Conservation (phyloP, 2,113 vertebrate genomes). For the Zosterops japonicus region DNA sequence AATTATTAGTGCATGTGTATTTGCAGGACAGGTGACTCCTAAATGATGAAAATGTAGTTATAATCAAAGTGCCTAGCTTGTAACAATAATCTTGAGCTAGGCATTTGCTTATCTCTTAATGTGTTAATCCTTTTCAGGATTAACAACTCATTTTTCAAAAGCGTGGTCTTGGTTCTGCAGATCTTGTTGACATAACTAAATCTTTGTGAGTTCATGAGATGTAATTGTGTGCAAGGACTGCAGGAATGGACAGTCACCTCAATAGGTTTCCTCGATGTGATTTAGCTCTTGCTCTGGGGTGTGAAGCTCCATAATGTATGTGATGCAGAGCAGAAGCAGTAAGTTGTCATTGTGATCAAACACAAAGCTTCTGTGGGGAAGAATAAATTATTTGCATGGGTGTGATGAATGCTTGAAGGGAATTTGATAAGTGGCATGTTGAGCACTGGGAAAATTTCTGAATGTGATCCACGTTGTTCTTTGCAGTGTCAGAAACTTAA, state of each 20-base stretch:
- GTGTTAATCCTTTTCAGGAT: neutral
- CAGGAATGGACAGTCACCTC: neutral
- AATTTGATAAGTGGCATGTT: constrained; percentile 38
- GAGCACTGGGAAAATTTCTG: constrained; percentile 18
- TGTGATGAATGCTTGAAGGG: constrained; percentile 30
- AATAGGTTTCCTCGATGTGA: accelerated
- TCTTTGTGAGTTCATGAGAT: neutral
- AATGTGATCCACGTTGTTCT: neutral
- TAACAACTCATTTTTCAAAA: neutral
- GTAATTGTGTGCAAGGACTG: neutral
- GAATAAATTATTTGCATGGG: constrained; percentile 54
- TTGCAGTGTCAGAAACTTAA: neutral
- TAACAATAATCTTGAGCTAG: constrained; percentile 12
- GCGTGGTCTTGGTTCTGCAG: neutral
- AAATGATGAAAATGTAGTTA: constrained; percentile 2
- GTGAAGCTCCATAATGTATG: neutral
- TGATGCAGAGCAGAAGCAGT: neutral
- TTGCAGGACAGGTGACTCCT: constrained; percentile 15
- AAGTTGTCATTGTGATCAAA: constrained; percentile 57
- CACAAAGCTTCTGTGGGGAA: constrained; percentile 40
- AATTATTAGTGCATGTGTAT: neutral
- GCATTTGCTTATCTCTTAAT: neutral
- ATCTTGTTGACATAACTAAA: neutral
- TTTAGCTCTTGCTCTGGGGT: neutral
- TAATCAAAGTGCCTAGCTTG: constrained; percentile 2